Percentiles rank a stretch among this genome's conserved stretches.
phyloP scores from a whole-genome alignment of 2,888 invertebrate species.

The Drosophila diplacantha region DNA sequence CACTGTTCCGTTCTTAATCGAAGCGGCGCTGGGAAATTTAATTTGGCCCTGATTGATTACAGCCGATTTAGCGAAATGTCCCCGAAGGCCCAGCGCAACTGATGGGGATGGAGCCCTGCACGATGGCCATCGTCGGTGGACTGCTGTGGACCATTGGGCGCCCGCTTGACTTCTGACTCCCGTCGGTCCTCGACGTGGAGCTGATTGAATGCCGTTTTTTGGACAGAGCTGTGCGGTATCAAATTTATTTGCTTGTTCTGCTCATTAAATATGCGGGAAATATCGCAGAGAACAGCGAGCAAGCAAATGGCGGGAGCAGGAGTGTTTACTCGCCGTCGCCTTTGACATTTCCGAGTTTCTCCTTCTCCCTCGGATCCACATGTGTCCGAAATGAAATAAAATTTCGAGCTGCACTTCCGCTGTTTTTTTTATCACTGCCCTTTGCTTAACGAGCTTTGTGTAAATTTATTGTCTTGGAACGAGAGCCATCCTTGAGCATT shows the following conservation, averaged over 20 bases:
- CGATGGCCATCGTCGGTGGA: slow-evolving; percentile 6
- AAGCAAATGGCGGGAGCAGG: background rate
- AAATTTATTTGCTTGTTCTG: slow-evolving; percentile 61
- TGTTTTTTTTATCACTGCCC: slow-evolving; percentile 28
- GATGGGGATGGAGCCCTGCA: too few species aligned
- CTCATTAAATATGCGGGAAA: slow-evolving; percentile 57
- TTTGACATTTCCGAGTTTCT: slow-evolving; percentile 1
- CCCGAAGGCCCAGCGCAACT: slow-evolving; percentile 37
- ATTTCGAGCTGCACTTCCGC: slow-evolving; percentile 46
- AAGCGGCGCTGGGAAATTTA: slow-evolving; percentile 67
- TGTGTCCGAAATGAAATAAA: slow-evolving; percentile 57
- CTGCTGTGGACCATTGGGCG: slow-evolving; percentile 48
- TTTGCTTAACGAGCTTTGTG: slow-evolving; percentile 16
- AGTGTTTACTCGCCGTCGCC: slow-evolving; percentile 5
- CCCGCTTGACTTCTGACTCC: slow-evolving; percentile 60
- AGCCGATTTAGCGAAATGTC: slow-evolving; percentile 68
- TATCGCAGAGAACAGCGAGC: slow-evolving; percentile 15
- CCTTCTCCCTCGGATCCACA: background rate
- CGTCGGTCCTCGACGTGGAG: slow-evolving; percentile 18
- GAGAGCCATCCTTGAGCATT: slow-evolving; percentile 49
- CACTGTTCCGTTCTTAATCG: slow-evolving; percentile 69
- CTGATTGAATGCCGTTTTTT: slow-evolving; percentile 63
- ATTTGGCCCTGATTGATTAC: slow-evolving; percentile 73
- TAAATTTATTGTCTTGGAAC: slow-evolving; percentile 60
- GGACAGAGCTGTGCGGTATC: slow-evolving; percentile 11